phyloP scores from a whole-genome alignment of 2,113 vertebrate genomes.

The Plecturocebus donacophilus region DNA sequence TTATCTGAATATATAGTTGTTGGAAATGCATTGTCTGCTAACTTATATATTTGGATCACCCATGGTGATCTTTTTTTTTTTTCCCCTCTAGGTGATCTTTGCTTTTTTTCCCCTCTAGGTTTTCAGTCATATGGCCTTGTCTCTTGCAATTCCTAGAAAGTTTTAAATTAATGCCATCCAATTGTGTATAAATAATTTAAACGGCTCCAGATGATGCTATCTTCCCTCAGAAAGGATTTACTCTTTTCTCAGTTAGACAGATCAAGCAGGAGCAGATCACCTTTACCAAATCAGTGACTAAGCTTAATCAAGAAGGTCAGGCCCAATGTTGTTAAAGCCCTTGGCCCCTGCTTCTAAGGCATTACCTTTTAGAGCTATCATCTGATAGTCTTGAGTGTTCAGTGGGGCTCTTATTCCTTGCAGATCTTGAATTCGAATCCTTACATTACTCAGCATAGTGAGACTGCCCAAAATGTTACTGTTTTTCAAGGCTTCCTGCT shows the following conservation, averaged over 20 bases:
- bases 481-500: background rate
- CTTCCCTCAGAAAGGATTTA: background rate
- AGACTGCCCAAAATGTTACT: background rate
- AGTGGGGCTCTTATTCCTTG: background rate
- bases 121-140: background rate
- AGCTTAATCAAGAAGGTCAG: slow-evolving; percentile 12
- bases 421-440: background rate
- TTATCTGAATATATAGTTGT: background rate
- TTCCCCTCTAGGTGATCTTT: background rate
- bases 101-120: background rate
- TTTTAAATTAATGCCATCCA: slow-evolving; percentile 11
- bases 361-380: background rate
- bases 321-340: background rate
- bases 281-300: slow-evolving; percentile 3
- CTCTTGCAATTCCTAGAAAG: slow-evolving; percentile 34
- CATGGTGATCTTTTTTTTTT: background rate
- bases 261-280: background rate
- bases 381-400: background rate
- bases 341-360: background rate
- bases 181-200: background rate
- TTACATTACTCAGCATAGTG: background rate
- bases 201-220: background rate
- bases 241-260: slow-evolving; percentile 9
- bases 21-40: background rate
- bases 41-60: background rate